These are phyloP conservation scores for Nothoprocta pentlandii DNA, from an alignment of 2,113 vertebrate genomes.

Conservation along the genomic window DNA sequence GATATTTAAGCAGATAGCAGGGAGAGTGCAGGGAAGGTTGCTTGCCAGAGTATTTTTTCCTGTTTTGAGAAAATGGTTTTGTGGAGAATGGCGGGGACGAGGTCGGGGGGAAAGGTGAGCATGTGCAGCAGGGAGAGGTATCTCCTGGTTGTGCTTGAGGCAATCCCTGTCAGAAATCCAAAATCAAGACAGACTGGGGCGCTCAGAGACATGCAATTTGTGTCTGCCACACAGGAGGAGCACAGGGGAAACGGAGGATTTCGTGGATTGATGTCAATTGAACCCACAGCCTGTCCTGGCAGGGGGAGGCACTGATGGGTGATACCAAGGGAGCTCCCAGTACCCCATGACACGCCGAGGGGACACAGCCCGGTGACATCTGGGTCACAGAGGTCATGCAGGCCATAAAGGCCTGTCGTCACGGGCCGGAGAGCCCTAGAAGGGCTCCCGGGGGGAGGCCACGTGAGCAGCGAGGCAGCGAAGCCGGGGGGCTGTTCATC, in stretches of 20 bases:
- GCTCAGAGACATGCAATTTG: neutral
- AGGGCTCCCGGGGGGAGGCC: neutral
- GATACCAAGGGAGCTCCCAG: neutral
- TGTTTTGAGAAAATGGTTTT: conserved; percentile 62
- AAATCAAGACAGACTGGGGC: neutral
- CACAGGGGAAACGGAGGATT: neutral
- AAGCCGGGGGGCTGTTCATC: neutral
- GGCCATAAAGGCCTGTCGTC: neutral
- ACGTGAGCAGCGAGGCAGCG: neutral
- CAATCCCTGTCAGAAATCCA: conserved; percentile 12
- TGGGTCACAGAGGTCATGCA: neutral
- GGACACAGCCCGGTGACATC: neutral
- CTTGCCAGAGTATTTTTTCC: conserved; percentile 28
- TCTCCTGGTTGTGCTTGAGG: conserved; percentile 13
- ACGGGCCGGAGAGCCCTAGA: neutral
- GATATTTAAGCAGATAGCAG: conserved; percentile 76
- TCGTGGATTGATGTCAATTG: neutral
- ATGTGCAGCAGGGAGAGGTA: neutral
- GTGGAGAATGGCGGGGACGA: neutral
- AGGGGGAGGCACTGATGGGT: neutral
- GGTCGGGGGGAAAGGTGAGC: neutral
- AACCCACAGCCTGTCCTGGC: neutral
- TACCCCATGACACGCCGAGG: neutral
- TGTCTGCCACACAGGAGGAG: neutral
- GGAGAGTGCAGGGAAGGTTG: conserved; percentile 1